Evolutionary conservation across 2,797 vertebrate species (phyloP).

Genomic region (Sebastes goodei): DNA sequence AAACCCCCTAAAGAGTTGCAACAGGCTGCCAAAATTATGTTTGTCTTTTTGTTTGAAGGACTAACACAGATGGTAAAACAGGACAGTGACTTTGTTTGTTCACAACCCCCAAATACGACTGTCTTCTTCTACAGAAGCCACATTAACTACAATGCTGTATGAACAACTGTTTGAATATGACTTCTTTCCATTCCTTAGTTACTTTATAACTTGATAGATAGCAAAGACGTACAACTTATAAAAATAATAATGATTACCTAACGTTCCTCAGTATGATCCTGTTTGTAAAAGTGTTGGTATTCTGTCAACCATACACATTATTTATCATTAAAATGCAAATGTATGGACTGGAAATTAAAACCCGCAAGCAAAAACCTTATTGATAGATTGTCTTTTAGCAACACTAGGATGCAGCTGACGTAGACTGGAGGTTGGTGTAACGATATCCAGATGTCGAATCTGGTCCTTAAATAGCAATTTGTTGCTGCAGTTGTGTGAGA

Average conservation of each 20-base stretch:
- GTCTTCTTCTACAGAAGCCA: not conserved
- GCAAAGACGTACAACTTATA: not conserved
- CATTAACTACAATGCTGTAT: not conserved
- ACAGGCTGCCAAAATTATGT: not conserved
- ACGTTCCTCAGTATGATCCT: not conserved
- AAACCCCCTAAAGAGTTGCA: not conserved
- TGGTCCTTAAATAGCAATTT: constrained; percentile 21
- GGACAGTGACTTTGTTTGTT: constrained; percentile 15
- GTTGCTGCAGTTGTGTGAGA: constrained; percentile 10
- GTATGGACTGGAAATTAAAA: too few relatives aligned
- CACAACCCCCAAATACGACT: not conserved
- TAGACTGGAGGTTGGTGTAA: not conserved
- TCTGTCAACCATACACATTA: not conserved
- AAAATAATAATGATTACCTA: not conserved
- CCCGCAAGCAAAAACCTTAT: not conserved
- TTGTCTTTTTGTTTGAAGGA: not conserved
- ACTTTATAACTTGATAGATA: not conserved
- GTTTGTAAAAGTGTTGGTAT: not conserved
- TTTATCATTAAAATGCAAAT: not conserved
- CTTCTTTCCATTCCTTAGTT: not conserved
- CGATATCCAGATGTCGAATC: constrained; percentile 45
- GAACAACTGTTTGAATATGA: not conserved
- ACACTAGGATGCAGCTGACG: not conserved
- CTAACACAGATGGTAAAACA: constrained; percentile 32
- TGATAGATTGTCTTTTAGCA: not conserved